Evolutionary conservation across 2,888 invertebrate genomes (phyloP).

Genomic region (Halictus quadricinctus): DNA sequence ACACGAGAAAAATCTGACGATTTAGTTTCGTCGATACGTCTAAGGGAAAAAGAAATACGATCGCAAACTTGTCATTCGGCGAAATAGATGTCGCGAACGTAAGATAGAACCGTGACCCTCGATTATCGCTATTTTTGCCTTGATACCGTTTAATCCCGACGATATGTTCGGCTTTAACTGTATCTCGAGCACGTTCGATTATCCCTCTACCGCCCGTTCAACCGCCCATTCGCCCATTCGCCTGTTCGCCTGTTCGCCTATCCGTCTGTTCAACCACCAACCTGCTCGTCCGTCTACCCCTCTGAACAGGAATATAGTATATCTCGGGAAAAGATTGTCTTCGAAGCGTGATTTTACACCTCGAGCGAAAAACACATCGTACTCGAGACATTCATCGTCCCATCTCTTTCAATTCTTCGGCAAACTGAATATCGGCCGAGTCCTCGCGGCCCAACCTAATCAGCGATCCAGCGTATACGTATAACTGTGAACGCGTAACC

Average conservation of each 20-base stretch:
- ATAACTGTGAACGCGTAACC: too few relatives aligned
- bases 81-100: background rate
- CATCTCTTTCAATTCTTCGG: background rate
- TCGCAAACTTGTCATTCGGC: background rate
- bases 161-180: slow-evolving; percentile 23
- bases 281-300: background rate
- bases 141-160: slow-evolving; percentile 13
- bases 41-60: background rate
- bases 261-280: background rate
- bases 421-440: background rate
- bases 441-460: background rate
- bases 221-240: background rate
- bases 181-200: slow-evolving; percentile 4
- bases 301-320: background rate
- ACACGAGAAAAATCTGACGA: background rate
- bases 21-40: background rate
- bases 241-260: background rate
- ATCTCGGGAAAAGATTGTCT: background rate
- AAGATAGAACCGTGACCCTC: background rate
- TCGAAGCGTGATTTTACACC: background rate
- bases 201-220: background rate
- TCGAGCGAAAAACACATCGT: background rate
- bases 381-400: background rate
- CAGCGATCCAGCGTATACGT: background rate
- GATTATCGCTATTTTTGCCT: slow-evolving; percentile 17